A percentile compares a stretch with the other conserved stretches of the same genome.
Conservation (phyloP, 2,113 vertebrate genomes). For the Pelusios castaneus region DNA sequence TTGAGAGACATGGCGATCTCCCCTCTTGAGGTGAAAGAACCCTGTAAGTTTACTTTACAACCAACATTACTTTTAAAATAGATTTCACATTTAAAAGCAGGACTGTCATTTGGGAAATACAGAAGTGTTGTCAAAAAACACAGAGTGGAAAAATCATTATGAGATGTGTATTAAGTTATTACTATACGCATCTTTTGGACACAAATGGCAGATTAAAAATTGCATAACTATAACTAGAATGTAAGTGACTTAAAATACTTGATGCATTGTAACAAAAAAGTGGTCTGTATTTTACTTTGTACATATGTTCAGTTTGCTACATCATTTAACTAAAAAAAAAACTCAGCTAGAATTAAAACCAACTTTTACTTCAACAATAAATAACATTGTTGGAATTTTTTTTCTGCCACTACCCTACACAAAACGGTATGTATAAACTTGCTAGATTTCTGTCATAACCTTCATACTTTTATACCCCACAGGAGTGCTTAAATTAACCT, state of each 20-base stretch:
- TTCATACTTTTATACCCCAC: not conserved
- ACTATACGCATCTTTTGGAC: not conserved
- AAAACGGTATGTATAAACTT: not conserved
- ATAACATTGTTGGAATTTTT: not conserved
- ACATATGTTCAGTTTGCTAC: not conserved
- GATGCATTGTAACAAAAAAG: not conserved
- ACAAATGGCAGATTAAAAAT: not conserved
- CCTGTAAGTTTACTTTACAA: not conserved
- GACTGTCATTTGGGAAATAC: not conserved
- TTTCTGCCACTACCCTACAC: not conserved
- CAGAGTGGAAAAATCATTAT: not conserved
- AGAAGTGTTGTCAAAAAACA: not conserved
- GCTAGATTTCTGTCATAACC: not conserved
- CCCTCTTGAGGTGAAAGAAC: not conserved
- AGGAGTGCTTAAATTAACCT: not conserved
- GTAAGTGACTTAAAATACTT: not conserved
- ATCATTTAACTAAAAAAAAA: not conserved
- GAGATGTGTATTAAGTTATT: not conserved
- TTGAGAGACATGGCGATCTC: not conserved
- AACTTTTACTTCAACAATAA: not conserved
- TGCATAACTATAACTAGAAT: not conserved
- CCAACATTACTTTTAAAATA: not conserved
- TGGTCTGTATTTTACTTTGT: not conserved
- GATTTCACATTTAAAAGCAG: not conserved
- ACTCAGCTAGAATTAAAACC: not conserved